Percentiles rank a stretch among this genome's conserved stretches.
Evolutionary conservation across 2,888 invertebrate genomes (phyloP).

Genomic region (Chymomyza procnemis): DNA sequence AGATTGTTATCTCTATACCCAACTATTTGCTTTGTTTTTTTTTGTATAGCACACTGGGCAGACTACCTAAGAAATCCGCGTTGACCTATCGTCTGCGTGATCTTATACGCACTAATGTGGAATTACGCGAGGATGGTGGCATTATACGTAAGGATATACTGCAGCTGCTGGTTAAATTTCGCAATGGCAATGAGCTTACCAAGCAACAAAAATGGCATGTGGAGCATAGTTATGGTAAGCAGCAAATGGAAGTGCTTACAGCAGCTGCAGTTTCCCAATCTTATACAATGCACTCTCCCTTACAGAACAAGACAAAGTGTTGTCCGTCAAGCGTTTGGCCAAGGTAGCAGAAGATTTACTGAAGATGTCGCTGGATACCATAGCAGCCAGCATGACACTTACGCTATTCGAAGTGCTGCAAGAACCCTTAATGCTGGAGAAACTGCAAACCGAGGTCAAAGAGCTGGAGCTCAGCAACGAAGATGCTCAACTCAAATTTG

Average conservation of each 20-base stretch:
- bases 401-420: constrained; percentile 78
- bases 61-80: constrained; percentile 60
- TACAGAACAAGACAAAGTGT: constrained; percentile 65
- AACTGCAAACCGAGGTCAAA: constrained; percentile 75
- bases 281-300: neutral
- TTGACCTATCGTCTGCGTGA: constrained; percentile 67
- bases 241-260: neutral
- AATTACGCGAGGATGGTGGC: constrained; percentile 77
- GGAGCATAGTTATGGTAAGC: constrained; percentile 57
- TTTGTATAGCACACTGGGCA: constrained; percentile 52
- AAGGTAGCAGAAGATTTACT: constrained; percentile 69
- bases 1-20: neutral
- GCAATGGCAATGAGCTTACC: constrained; percentile 73
- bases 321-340: constrained; percentile 72
- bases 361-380: constrained; percentile 74
- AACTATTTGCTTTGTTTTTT: no score
- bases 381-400: constrained; percentile 76
- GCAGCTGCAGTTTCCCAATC: no score
- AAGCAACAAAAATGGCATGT: constrained; percentile 65
- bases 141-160: constrained; percentile 79
- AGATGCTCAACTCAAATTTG: constrained; percentile 69
- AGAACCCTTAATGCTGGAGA: constrained; percentile 76
- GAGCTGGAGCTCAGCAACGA: constrained; percentile 40
- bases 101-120: constrained; percentile 76
- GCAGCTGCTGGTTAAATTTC: constrained; percentile 78